These are phyloP conservation scores for Nanorana parkeri DNA, from an alignment of 2,113 vertebrate species.

Conservation along the genomic window DNA sequence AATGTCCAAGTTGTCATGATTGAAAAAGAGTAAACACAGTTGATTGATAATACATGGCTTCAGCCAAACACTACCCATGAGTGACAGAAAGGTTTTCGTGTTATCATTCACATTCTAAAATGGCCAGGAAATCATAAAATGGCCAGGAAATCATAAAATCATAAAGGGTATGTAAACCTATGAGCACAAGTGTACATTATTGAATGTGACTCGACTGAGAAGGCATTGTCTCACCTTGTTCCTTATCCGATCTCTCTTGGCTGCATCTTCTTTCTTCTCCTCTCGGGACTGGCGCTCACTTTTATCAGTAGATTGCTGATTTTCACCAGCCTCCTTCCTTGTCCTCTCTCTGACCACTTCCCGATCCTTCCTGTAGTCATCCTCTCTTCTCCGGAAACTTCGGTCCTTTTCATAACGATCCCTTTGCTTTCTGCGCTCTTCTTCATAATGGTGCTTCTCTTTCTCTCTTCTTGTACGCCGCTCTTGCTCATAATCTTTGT, in stretches of 20 bases:
- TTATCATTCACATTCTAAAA: no score
- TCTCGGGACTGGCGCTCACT: slow-evolving; percentile 81
- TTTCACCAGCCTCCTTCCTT: slow-evolving; percentile 78
- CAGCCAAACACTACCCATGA: no score
- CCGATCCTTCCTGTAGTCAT: slow-evolving; percentile 86
- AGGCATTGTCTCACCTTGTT: slow-evolving; percentile 84
- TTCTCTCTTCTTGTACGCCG: slow-evolving; percentile 85
- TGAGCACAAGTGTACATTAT: no score
- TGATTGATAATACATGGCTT: no score
- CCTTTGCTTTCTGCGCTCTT: slow-evolving; percentile 87
- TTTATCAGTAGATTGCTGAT: slow-evolving; percentile 71
- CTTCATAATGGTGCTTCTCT: slow-evolving; percentile 85
- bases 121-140: no score
- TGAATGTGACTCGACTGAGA: neutral
- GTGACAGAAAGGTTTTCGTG: no score
- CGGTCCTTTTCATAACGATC: slow-evolving; percentile 92
- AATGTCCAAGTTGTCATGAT: no score
- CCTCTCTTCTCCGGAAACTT: slow-evolving; percentile 83
- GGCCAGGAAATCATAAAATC: no score
- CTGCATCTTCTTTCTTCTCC: slow-evolving; percentile 84
- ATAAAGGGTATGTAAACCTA: no score
- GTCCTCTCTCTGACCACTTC: slow-evolving; percentile 85
- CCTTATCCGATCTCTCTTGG: slow-evolving; percentile 89
- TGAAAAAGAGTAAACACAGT: no score
- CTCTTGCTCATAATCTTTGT: slow-evolving; percentile 77